Evolutionary conservation across 2,888 invertebrate genomes (phyloP), one percentile per base, ranked within the genome.

Genomic region (Limulus polyphemus): DNA sequence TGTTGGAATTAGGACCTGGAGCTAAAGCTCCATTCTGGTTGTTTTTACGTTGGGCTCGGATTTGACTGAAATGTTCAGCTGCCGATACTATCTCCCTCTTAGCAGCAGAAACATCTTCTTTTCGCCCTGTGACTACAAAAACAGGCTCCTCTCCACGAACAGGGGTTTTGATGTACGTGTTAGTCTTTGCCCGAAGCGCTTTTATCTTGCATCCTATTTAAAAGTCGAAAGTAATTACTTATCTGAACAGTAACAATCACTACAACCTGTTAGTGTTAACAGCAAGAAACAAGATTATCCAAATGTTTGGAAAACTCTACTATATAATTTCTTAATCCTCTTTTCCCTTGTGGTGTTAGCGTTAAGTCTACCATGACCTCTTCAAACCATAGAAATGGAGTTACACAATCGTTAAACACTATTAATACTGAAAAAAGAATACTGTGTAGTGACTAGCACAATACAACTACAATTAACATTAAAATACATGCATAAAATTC

Each of bases 91-190:
- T 99, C 81, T 99, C 98, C 68, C 90, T 83, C 79, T 98, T 98
- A 70, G 99, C 99, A 74, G 91, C 88, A 71, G 86, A 87, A 55
- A 99, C 99, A 79, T 99, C 98, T 78, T 98, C 98, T 77, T 92
- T 93, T 70, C 97, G 87, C 55, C 99, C 99, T 47, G 99, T 99
- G 67, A 99, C 97, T 63, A 98, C 97, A 80, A 99, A 99, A 69
- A 98, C 94, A 14, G 99, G 98, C 77, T 98, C 97, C 78, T 99
- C 98, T 55, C 95, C 97, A 62, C 98, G 86, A 50, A 98, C 95
- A 64, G 99, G 99, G 10, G 98, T 99, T 82, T 99, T 97, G 77
- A 99, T 99, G 83, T 99, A 99, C 1, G 98, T 99, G 82, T 99
- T 98, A 68, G 99, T 99, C 81, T 98, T 98, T 51, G 98, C 97